These are phyloP conservation scores for Adrianichthys oophorus DNA, from an alignment of 2,797 vertebrate genomes.

Conservation along the genomic window DNA sequence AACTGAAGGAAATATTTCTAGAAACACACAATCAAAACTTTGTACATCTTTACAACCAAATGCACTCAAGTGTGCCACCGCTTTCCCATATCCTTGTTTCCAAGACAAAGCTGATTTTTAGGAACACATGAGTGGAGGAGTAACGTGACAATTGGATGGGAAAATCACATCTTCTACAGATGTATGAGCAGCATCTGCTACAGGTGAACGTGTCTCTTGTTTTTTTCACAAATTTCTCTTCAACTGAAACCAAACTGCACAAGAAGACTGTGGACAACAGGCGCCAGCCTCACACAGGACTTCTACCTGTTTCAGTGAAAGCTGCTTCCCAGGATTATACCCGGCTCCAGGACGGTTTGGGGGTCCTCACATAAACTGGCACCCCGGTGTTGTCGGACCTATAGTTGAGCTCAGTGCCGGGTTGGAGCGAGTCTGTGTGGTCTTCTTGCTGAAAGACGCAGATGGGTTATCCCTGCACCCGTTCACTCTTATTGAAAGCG, in stretches of 20 bases:
- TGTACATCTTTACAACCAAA: slow-evolving; percentile 53
- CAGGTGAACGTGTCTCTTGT: slow-evolving; percentile 1
- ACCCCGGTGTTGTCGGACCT: slow-evolving; percentile 52
- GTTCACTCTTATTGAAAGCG: slow-evolving; percentile 71
- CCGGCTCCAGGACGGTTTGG: slow-evolving; percentile 28
- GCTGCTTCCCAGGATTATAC: neutral
- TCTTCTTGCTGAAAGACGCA: slow-evolving; percentile 67
- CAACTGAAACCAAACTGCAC: slow-evolving; percentile 16
- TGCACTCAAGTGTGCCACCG: slow-evolving; percentile 42
- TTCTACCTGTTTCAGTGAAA: slow-evolving; percentile 11
- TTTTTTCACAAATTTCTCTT: slow-evolving; percentile 6
- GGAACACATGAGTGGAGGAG: slow-evolving; percentile 29
- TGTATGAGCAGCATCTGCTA: neutral
- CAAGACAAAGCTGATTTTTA: slow-evolving; percentile 32
- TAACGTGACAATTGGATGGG: slow-evolving; percentile 8
- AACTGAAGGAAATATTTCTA: slow-evolving; percentile 37
- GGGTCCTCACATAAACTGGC: slow-evolving; percentile 45
- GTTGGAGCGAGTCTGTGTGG: slow-evolving; percentile 72
- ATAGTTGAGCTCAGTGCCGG: slow-evolving; percentile 60
- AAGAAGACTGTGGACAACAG: slow-evolving; percentile 5
- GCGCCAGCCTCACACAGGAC: slow-evolving; percentile 1
- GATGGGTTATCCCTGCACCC: slow-evolving; percentile 67
- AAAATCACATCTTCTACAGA: slow-evolving; percentile 8
- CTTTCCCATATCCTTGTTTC: slow-evolving; percentile 39
- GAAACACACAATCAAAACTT: slow-evolving; percentile 35